Evolutionary conservation across 2,113 vertebrate genomes (phyloP).

Genomic region (Dermatemys mawii): DNA sequence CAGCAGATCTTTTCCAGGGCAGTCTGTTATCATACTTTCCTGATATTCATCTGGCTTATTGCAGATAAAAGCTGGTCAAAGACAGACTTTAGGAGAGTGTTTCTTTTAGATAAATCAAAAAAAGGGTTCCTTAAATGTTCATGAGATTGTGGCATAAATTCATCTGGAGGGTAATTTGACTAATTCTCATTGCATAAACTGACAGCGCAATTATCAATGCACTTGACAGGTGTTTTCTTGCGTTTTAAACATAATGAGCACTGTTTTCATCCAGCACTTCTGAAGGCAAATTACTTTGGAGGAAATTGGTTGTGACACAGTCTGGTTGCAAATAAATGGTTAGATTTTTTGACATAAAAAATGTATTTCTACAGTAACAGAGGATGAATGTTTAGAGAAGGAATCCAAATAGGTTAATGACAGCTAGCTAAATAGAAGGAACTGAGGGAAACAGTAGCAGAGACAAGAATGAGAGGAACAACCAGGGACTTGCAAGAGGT

Average conservation of each 20-base stretch:
- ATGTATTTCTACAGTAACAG: not conserved
- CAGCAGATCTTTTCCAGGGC: not conserved
- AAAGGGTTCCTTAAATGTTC: too few species aligned
- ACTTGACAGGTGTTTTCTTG: constrained; percentile 46
- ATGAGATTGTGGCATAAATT: not conserved
- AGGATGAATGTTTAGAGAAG: not conserved
- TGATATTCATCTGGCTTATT: not conserved
- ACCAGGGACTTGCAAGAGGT: not conserved
- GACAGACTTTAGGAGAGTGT: not conserved
- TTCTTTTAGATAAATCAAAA: constrained; percentile 13
- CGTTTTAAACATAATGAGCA: constrained; percentile 42
- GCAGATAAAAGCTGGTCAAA: not conserved
- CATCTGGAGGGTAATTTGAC: constrained; percentile 5
- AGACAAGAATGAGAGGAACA: not conserved
- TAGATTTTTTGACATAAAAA: not conserved
- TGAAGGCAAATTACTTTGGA: not conserved
- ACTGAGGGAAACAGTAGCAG: not conserved
- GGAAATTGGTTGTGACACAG: not conserved
- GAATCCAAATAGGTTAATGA: fast-evolving
- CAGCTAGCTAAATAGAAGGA: not conserved
- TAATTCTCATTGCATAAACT: not conserved
- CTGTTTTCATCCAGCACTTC: not conserved
- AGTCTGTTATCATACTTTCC: not conserved
- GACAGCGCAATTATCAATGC: constrained; percentile 50
- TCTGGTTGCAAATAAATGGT: not conserved